Evolutionary conservation across 2,113 vertebrate genomes (phyloP), one percentile per base, ranked within the genome.

Genomic region (Capreolus pygargus): DNA sequence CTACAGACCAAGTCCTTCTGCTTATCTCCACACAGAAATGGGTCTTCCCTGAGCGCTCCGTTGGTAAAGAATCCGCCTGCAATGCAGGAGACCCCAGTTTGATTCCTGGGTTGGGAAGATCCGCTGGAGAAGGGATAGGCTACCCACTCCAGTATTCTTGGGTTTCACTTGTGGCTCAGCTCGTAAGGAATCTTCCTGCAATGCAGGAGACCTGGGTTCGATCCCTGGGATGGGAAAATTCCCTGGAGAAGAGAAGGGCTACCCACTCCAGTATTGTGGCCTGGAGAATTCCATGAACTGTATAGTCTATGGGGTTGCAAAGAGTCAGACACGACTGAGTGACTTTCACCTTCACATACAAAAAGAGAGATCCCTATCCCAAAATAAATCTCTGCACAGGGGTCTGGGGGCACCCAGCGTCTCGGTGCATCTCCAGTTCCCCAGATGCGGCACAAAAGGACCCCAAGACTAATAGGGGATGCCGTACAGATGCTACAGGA

Each of bases 401-500:
- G 4, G 9, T 87, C 43, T 25, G 5, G 27, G 7, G 30, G 74
- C 19, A 3, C 23, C 50, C 36, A 15, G 28, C 15, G 1, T 70
- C 91, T 47, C 43, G 5, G 25, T 6, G 30, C 21, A 12, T 33
- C 19, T 45, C 52, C n/a, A 19, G 30, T 7, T 36, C 25, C 86
- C 43, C 17, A 36, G 82, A 47, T 19, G 8, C 0, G 0, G 45
- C 9, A 16, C 19, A 1, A 16, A 82, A 45, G 21, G 13, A n/a
- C 43, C 19, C 87, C 39, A 1, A 30, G 19, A n/a, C 23, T 84
- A 45, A 15, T 1, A 36, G 13, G 86, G 6, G 27, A 39, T 1
- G 1, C 15, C 11, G 14, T 19, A 1, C 4, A 16, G 17, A 43
- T 0, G 54, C n/a, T 33, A 7, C 43, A 47, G 36, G 4, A 9